Base-by-base conservation (phyloP, 2,888 invertebrate species). In the Cephus pulcher region DNA sequence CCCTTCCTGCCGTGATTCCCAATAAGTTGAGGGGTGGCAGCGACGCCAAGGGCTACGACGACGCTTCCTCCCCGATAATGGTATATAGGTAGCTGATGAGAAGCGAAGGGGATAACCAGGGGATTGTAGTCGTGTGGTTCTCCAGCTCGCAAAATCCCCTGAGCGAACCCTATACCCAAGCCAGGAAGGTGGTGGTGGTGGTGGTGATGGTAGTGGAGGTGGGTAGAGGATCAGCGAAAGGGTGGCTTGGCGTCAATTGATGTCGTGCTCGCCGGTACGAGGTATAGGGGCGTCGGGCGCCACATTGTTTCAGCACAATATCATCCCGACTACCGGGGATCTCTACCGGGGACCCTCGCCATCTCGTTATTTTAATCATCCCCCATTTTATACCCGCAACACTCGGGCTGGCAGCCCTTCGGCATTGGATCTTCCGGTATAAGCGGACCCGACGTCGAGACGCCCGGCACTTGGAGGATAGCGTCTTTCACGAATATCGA, bases 281-380 rank as follows among this genome's bases (percentile, higher is more conserved):
- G 84, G 83, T 84, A 86, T 75, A 69, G 84, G 85, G 85, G 86
- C 84, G 86, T 88, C 85, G 86, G 87, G 87, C 87, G 89, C 83
- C 88, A 89, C 89, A 89, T 89, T 89, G 89, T 89, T 89, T 89
- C 88, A 87, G 81, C 83, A 89, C 89, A 89, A 89, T 89, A 86
- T 88, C 86, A 84, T 82, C 73, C 79, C 78, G 75, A 74, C 40
- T 76, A 37, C 80, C 78, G 69, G 70, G 75, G 73, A 82, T 87
- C 83, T 40, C 40, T 82, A 80, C 84, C 84, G 86, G 85, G 85
- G 86, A 86, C 84, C 84, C 86, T 85, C 83, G 84, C 86, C 87
- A 88, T 86, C 88, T 90, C 90, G 89, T 90, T 90, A 90, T 89
- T 90, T 90, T 90, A 90, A 90, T 90, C 90, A 90, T 89, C 87